A percentile compares a stretch with the other conserved stretches of the same genome.
These are phyloP conservation scores for Macrotus californicus DNA, from an alignment of 2,113 vertebrate species.

Conservation along the genomic window DNA sequence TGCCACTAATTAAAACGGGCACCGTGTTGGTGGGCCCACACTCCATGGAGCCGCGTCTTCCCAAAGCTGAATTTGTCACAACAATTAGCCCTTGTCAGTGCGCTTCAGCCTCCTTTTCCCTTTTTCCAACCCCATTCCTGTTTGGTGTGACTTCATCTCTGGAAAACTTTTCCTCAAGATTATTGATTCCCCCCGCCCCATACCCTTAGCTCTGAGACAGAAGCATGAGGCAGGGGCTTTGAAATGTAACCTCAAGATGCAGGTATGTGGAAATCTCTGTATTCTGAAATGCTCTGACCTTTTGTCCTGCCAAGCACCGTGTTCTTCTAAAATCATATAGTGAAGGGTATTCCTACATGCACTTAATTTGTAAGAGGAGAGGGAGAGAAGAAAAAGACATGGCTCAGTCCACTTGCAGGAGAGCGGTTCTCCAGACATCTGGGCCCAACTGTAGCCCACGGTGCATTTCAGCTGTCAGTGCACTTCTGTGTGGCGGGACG, in stretches of 20 bases:
- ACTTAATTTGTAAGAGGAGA: conserved; percentile 44
- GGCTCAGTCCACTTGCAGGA: conserved; percentile 50
- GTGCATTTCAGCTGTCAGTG: conserved; percentile 76
- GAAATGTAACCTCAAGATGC: conserved; percentile 50
- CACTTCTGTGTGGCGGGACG: conserved; percentile 68
- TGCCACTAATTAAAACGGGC: conserved; percentile 49
- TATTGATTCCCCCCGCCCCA: not conserved
- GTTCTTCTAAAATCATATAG: not conserved
- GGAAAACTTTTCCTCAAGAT: conserved; percentile 26
- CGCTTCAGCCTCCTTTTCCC: not conserved
- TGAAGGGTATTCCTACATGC: conserved; percentile 71
- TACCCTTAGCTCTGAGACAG: conserved; percentile 39
- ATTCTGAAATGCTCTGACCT: conserved; percentile 75
- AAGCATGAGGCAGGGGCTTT: conserved; percentile 57
- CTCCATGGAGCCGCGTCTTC: conserved; percentile 28
- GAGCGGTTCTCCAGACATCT: conserved; percentile 57
- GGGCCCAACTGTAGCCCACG: conserved; percentile 61
- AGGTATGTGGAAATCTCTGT: conserved; percentile 66
- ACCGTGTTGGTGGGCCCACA: not conserved
- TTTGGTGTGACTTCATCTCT: conserved; percentile 25
- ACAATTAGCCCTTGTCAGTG: conserved; percentile 28
- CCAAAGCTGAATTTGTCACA: conserved; percentile 50
- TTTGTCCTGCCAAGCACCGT: conserved; percentile 46
- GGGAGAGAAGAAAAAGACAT: not conserved
- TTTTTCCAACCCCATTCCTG: not conserved